Conservation (phyloP, 2,888 invertebrate species). For the Scaeva pyrastri region DNA sequence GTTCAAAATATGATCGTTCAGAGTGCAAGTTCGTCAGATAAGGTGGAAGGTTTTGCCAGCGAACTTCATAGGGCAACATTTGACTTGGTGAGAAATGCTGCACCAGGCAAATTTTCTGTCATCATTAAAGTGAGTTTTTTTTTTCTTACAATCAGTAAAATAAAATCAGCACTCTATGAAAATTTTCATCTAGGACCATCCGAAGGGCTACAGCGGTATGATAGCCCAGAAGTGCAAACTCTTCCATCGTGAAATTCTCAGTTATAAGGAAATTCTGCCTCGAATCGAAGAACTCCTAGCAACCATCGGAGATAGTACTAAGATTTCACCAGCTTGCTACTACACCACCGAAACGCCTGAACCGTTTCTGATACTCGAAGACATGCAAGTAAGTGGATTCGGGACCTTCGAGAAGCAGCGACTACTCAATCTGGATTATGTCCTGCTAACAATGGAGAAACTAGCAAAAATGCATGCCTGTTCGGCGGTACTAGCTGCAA, state of each 20-base stretch:
- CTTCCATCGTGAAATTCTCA: constrained; percentile 82
- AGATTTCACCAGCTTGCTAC: constrained; percentile 82
- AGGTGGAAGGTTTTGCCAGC: constrained; percentile 81
- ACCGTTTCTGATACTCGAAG: constrained; percentile 85
- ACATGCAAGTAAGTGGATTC: constrained; percentile 85
- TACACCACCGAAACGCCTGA: constrained; percentile 82
- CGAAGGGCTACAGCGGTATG: constrained; percentile 81
- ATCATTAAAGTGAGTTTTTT: constrained; percentile 80
- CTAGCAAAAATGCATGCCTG: constrained; percentile 86
- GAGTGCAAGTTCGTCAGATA: constrained; percentile 76
- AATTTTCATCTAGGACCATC: constrained; percentile 79
- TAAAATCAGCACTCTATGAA: not conserved
- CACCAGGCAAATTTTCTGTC: constrained; percentile 80
- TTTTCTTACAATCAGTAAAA: no score
- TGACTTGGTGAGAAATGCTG: constrained; percentile 79
- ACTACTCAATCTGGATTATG: constrained; percentile 85
- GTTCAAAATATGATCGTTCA: constrained; percentile 80
- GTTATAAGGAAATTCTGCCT: constrained; percentile 82
- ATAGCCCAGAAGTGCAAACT: constrained; percentile 82
- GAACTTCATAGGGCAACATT: constrained; percentile 83
- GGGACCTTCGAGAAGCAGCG: constrained; percentile 85
- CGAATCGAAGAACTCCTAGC: constrained; percentile 80
- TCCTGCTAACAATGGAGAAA: constrained; percentile 84
- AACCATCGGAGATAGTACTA: constrained; percentile 80
- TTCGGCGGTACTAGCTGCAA: constrained; percentile 82